Percentiles rank a stretch among this genome's conserved stretches.
These are phyloP conservation scores for Chelmon rostratus DNA, from an alignment of 2,797 vertebrate genomes.

Conservation along the genomic window DNA sequence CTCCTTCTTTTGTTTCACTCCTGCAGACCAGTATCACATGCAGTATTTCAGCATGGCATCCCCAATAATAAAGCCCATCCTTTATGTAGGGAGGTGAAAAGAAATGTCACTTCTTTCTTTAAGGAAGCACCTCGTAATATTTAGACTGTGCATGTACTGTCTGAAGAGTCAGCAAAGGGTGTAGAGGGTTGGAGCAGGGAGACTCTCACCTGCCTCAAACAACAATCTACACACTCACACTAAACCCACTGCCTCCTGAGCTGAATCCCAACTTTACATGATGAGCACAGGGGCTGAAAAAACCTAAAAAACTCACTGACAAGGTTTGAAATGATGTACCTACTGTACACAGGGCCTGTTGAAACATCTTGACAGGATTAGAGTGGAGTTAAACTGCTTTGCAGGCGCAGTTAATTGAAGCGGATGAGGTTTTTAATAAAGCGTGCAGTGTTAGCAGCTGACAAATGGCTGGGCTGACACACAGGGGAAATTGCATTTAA, in stretches of 20 bases:
- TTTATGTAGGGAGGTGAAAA: background rate
- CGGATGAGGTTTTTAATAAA: constrained; percentile 89
- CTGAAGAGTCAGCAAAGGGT: too few relatives aligned
- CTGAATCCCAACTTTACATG: constrained; percentile 28
- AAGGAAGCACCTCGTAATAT: too few relatives aligned
- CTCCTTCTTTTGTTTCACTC: background rate
- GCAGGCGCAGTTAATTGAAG: constrained; percentile 87
- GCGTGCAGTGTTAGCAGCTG: constrained; percentile 88
- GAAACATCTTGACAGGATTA: constrained; percentile 88
- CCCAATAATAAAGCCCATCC: background rate
- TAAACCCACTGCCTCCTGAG: constrained; percentile 23
- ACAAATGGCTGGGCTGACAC: constrained; percentile 86
- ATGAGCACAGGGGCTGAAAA: constrained; percentile 31
- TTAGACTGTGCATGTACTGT: too few relatives aligned
- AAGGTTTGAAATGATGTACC: constrained; percentile 79
- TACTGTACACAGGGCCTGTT: constrained; percentile 80
- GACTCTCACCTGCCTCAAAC: background rate
- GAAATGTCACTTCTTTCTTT: background rate
- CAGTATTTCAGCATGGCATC: background rate
- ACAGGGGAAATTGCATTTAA: constrained; percentile 88
- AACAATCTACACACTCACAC: constrained; percentile 25
- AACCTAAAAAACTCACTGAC: constrained; percentile 53
- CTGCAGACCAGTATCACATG: background rate
- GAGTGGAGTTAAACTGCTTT: constrained; percentile 88
- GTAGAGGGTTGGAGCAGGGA: too few relatives aligned